Conservation (phyloP, 2,888 invertebrate species). For the Synergus umbraculus region DNA sequence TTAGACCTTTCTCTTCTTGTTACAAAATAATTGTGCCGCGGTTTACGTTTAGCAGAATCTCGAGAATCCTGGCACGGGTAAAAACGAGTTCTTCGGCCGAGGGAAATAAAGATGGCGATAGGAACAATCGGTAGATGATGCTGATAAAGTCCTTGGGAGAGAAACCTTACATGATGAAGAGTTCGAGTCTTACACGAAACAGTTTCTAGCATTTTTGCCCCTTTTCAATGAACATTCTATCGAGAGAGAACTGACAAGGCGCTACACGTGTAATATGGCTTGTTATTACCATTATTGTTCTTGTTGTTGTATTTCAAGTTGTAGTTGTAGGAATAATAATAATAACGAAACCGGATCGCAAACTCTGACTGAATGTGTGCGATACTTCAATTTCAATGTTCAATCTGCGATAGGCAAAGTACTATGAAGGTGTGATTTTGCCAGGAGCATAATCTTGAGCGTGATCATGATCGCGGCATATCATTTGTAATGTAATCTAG, state of each 20-base stretch:
- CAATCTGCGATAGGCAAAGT: conserved; percentile 43
- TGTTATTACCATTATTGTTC: conserved; percentile 21
- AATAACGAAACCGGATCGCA: conserved; percentile 47
- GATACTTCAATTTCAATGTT: conserved; percentile 42
- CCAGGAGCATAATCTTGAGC: conserved; percentile 50
- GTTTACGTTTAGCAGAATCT: conserved; percentile 48
- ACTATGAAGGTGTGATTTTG: conserved; percentile 49
- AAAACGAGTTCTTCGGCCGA: conserved; percentile 42
- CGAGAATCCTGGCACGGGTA: conserved; percentile 47
- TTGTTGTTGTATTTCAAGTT: conserved; percentile 10
- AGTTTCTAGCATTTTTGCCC: neutral
- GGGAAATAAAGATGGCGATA: conserved; percentile 37
- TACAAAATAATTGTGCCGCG: conserved; percentile 52
- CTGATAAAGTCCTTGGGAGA: conserved; percentile 24
- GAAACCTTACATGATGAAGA: conserved; percentile 21
- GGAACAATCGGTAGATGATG: conserved; percentile 41
- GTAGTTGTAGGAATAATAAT: neutral
- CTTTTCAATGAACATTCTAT: neutral
- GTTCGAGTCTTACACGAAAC: neutral
- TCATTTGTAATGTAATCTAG: conserved; percentile 52
- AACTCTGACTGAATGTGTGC: conserved; percentile 42
- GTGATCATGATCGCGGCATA: conserved; percentile 42
- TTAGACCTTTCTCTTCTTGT: conserved; percentile 52
- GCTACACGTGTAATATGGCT: conserved; percentile 8
- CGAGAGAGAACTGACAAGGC: neutral